Conservation (phyloP, 2,888 invertebrate species). For the Pemphredon lugubris region DNA sequence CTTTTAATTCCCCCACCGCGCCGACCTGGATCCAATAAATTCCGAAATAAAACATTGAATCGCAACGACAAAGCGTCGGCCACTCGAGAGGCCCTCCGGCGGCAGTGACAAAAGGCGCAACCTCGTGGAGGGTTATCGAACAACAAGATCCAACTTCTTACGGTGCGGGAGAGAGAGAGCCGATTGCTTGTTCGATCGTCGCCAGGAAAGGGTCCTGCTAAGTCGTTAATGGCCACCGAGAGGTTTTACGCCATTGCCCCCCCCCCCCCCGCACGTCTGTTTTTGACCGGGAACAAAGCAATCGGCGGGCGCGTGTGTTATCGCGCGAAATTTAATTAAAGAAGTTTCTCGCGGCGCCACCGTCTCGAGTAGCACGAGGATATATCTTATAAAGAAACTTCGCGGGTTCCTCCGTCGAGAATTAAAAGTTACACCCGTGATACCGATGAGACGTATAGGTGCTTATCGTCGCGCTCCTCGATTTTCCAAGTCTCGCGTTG, state of each 20-base stretch:
- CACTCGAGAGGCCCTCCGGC: conserved; percentile 7
- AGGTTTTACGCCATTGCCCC: conserved; percentile 5
- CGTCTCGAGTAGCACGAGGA: neutral
- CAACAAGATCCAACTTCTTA: conserved; percentile 20
- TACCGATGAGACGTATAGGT: neutral
- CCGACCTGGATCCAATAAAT: conserved; percentile 3
- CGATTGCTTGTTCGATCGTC: conserved; percentile 25
- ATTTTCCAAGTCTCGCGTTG: too few relatives aligned
- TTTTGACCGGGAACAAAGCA: conserved; percentile 35
- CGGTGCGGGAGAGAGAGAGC: neutral
- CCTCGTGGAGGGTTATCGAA: conserved; percentile 21
- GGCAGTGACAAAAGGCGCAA: conserved; percentile 15
- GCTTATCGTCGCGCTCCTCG: too few relatives aligned
- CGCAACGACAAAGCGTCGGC: conserved; percentile 5
- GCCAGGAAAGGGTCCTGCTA: conserved; percentile 6
- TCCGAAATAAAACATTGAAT: conserved; percentile 18
- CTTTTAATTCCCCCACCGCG: neutral
- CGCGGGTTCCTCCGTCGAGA: neutral
- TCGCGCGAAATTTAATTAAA: conserved; percentile 40
- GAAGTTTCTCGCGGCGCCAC: conserved; percentile 15
- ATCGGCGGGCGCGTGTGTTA: conserved; percentile 3
- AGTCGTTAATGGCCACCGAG: conserved; percentile 7
- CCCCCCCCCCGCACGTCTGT: neutral
- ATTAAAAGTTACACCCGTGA: neutral
- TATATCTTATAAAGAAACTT: neutral